Evolutionary conservation across 2,888 invertebrate species (phyloP).

Genomic region (Theretra japonica): DNA sequence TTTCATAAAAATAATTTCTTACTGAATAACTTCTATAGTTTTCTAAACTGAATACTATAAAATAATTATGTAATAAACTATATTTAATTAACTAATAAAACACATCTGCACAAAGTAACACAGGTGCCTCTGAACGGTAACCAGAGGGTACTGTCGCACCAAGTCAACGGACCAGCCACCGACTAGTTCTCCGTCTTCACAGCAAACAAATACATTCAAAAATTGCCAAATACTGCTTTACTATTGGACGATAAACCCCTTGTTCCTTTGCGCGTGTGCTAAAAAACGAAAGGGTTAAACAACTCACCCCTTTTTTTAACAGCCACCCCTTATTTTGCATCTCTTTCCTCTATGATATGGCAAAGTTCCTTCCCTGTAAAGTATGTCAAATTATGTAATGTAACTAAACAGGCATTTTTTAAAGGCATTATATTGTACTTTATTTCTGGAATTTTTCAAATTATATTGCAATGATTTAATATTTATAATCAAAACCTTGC

Average conservation of each 20-base stretch:
- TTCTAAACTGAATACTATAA: too few relatives aligned
- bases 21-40: too few relatives aligned
- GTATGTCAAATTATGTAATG: not conserved
- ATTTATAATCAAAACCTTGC: too few relatives aligned
- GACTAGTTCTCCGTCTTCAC: constrained; percentile 50
- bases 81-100: too few relatives aligned
- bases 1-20: too few relatives aligned
- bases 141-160: constrained; percentile 62
- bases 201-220: constrained; percentile 73
- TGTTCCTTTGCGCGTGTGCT: constrained; percentile 82
- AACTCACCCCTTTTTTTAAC: constrained; percentile 74
- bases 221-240: constrained; percentile 68
- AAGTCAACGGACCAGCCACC: constrained; percentile 54
- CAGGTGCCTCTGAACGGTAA: constrained; percentile 59
- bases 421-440: too few relatives aligned
- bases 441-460: too few relatives aligned
- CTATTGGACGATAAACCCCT: constrained; percentile 74
- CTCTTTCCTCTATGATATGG: constrained; percentile 39
- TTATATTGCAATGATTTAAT: too few relatives aligned
- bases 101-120: constrained; percentile 40
- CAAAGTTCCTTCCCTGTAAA: not conserved
- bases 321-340: constrained; percentile 58
- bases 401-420: too few relatives aligned
- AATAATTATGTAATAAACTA: too few relatives aligned
- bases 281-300: constrained; percentile 81